phyloP scores from a whole-genome alignment of 2,888 invertebrate genomes.

The Dasypogon diadema region DNA sequence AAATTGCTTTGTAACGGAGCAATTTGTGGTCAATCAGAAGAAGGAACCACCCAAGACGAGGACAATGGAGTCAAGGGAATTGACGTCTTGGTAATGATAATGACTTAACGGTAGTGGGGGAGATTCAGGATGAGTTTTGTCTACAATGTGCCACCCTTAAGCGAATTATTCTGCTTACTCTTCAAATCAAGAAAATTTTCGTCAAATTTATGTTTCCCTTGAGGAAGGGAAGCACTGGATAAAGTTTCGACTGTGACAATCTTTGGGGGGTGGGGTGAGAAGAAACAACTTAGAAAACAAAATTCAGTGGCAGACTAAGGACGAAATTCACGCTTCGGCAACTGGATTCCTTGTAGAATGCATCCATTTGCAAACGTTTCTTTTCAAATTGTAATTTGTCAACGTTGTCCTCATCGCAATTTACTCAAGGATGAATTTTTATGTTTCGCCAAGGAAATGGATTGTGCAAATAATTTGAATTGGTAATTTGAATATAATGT shows the following conservation, averaged over 20 bases:
- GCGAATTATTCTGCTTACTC: slow-evolving; percentile 33
- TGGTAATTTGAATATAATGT: not conserved
- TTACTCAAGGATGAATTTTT: slow-evolving; percentile 6
- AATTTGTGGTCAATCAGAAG: slow-evolving; percentile 41
- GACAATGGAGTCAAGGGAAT: not conserved
- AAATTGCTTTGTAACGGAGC: slow-evolving; percentile 40
- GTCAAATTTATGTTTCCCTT: slow-evolving; percentile 38
- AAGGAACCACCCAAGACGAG: not conserved
- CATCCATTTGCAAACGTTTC: slow-evolving; percentile 18
- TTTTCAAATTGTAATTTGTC: slow-evolving; percentile 34
- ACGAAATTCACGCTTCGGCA: slow-evolving; percentile 13
- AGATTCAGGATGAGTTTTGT: not conserved
- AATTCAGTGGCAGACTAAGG: slow-evolving; percentile 1
- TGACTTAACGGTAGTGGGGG: not conserved
- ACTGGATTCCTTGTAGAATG: not conserved
- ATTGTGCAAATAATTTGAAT: slow-evolving; percentile 4
- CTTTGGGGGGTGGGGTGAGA: not conserved
- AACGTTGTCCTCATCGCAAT: not conserved
- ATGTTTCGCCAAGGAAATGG: not conserved
- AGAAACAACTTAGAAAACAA: not conserved
- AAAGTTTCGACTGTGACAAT: slow-evolving; percentile 15
- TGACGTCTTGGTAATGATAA: slow-evolving; percentile 23
- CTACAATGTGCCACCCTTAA: not conserved
- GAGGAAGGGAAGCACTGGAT: not conserved
- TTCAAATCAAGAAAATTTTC: slow-evolving; percentile 36